Conservation (phyloP, 2,113 vertebrate genomes). For the Corythoichthys haematopterus region DNA sequence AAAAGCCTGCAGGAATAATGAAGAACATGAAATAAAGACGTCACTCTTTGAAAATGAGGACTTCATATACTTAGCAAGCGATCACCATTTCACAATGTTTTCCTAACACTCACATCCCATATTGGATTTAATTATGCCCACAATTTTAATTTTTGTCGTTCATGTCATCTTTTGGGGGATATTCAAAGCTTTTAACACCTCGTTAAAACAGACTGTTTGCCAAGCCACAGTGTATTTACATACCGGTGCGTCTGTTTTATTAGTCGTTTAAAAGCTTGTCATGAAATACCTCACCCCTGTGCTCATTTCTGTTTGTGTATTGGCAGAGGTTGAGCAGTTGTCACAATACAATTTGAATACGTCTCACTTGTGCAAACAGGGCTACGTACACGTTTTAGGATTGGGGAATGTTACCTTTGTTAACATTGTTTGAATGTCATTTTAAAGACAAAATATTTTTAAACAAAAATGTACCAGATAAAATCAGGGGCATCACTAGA, state of each 20-base stretch:
- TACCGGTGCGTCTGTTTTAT: slow-evolving; percentile 38
- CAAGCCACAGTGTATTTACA: slow-evolving; percentile 37
- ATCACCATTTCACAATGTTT: not conserved
- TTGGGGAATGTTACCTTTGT: slow-evolving; percentile 17
- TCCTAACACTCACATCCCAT: not conserved
- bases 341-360: slow-evolving; percentile 20
- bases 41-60: not conserved
- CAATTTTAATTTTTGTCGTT: slow-evolving; percentile 13
- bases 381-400: slow-evolving; percentile 9
- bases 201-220: slow-evolving; percentile 14
- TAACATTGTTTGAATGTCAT: slow-evolving; percentile 6
- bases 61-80: not conserved
- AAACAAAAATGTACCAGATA: not conserved
- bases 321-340: slow-evolving; percentile 27
- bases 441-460: not conserved
- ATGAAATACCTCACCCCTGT: slow-evolving; percentile 22
- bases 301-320: slow-evolving; percentile 14
- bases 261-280: slow-evolving; percentile 32
- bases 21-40: not conserved
- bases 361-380: slow-evolving; percentile 21
- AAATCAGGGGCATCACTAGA: too few relatives aligned
- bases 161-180: slow-evolving; percentile 17
- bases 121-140: slow-evolving; percentile 6
- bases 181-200: not conserved
- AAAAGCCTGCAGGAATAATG: not conserved